Evolutionary conservation across 2,113 vertebrate genomes (phyloP), one percentile per base, ranked within the genome.

Genomic region (Thymallus thymallus): DNA sequence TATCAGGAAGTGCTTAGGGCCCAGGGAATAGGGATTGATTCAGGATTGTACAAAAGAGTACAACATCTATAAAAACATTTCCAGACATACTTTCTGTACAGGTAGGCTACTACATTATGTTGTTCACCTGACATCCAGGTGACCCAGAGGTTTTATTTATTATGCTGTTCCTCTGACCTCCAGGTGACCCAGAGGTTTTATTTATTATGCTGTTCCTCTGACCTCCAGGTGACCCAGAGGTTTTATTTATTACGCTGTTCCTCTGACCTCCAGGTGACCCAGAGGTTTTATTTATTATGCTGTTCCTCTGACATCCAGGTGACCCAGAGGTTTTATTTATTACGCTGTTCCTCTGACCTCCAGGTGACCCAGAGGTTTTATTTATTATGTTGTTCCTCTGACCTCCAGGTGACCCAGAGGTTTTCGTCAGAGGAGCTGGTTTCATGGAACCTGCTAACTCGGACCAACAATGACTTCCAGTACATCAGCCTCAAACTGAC

Each of bases 361-460:
- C 6, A 91, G 90, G 97, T 99, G 74, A 99, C 97, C 1, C 96
- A 98, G 78, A 90, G 97, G 46, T 99, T 99, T 86, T 93, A 1
- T n/a, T n/a, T 60, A 23, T 60, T 10, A 23, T 22, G 20, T n/a
- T 68, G 4, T 4, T 26, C 23, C 4, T 14, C 22, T 68, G 64
- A 46, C 26, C 64, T 0, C 46, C 6, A 91, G 90, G 97, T 99
- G 74, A 99, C 97, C 1, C 96, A 98, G 78, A 90, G 97, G 46
- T 99, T 99, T 86, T 93, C 92, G 1, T 98, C 98, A 0, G 97
- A 99, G 84, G 98, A 99, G 87, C 90, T 99, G 29, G 92, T 95
- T 56, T 98, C 96, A 67, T 99, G 98, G 97, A 99, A 99, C 84
- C 94, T 99, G 62, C 95, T 99, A 71, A 98, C 98, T 0, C 95